Conservation (phyloP, 2,888 invertebrate genomes). For the Philaethria dido region DNA sequence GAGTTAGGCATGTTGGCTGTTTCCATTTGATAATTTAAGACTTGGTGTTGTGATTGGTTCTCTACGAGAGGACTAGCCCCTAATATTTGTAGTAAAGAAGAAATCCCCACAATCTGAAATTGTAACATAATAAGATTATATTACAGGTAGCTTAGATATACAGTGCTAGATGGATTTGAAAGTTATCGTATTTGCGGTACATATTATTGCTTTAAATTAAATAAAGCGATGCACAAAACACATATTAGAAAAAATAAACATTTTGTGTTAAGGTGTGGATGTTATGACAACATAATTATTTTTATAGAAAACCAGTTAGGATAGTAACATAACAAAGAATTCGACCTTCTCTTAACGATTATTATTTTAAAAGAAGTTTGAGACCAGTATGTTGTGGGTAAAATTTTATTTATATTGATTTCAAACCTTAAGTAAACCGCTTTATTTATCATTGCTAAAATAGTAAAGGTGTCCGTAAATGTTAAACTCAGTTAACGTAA, state of each 20-base stretch:
- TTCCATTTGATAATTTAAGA: constrained; percentile 64
- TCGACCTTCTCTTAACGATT: constrained; percentile 41
- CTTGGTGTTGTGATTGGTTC: constrained; percentile 60
- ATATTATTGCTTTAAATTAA: background rate
- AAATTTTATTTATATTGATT: background rate
- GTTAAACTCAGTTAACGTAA: constrained; percentile 36
- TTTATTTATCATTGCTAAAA: constrained; percentile 4
- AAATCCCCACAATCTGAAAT: constrained; percentile 59
- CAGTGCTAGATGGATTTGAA: no score
- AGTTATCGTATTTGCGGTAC: background rate
- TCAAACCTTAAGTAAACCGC: background rate
- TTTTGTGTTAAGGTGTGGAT: constrained; percentile 42
- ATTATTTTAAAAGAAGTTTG: constrained; percentile 23
- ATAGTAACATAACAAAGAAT: constrained; percentile 42
- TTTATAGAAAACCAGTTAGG: constrained; percentile 45
- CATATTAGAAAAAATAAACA: constrained; percentile 29
- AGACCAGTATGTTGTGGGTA: background rate
- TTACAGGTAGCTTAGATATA: background rate
- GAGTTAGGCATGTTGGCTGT: constrained; percentile 72
- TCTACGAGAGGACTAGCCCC: constrained; percentile 57
- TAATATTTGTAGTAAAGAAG: constrained; percentile 52
- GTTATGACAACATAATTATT: constrained; percentile 48
- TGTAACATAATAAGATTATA: background rate
- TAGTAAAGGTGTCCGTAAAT: constrained; percentile 30
- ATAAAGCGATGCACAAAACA: constrained; percentile 3